Conservation (phyloP, 2,797 vertebrate species). For the Hylomyscus alleni region DNA sequence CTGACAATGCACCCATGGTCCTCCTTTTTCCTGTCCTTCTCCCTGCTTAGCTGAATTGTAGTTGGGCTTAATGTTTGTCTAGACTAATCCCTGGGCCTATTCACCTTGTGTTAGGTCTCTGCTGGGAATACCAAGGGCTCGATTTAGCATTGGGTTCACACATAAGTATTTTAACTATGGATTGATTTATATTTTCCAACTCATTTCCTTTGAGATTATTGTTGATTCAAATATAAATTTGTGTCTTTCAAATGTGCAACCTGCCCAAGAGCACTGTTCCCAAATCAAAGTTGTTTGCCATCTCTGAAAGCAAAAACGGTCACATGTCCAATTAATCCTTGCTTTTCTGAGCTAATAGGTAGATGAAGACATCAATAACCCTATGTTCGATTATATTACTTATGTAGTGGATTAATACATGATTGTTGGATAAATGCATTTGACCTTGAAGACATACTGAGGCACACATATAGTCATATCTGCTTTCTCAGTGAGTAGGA, state of each 20-base stretch:
- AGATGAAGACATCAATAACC: slow-evolving; percentile 42
- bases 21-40: neutral
- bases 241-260: neutral
- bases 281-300: neutral
- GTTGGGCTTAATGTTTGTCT: neutral
- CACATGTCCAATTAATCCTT: slow-evolving; percentile 9
- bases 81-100: neutral
- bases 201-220: slow-evolving; percentile 34
- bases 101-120: slow-evolving; percentile 17
- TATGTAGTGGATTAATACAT: neutral
- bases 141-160: neutral
- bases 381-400: slow-evolving; percentile 16
- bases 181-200: slow-evolving; percentile 39
- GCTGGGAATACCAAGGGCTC: neutral
- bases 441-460: slow-evolving; percentile 48
- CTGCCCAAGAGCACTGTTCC: slow-evolving; percentile 27
- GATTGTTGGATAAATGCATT: slow-evolving; percentile 13
- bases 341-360: slow-evolving; percentile 52
- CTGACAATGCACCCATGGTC: neutral
- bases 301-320: slow-evolving; percentile 39
- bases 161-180: neutral
- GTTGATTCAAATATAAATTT: neutral
- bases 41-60: slow-evolving; percentile 8
- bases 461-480: neutral
- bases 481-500: neutral